phyloP scores from a whole-genome alignment of 2,113 vertebrate species.

The Dromas ardeola region DNA sequence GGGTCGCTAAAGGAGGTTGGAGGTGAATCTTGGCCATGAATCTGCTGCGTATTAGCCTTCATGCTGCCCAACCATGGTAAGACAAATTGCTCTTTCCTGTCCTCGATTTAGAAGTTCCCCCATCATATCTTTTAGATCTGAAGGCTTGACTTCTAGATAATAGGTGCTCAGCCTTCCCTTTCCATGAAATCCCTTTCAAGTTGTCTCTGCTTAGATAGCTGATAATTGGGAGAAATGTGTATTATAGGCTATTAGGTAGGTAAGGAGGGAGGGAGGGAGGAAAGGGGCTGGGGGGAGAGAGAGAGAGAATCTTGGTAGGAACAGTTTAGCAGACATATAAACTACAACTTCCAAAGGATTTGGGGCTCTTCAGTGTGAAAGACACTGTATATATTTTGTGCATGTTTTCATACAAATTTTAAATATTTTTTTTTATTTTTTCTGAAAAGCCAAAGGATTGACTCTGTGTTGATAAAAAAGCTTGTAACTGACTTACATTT shows the following conservation, averaged over 20 bases:
- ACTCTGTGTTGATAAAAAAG: neutral
- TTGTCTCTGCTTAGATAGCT: neutral
- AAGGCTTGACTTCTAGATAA: neutral
- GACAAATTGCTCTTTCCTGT: neutral
- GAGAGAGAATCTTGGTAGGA: neutral
- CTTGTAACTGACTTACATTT: neutral
- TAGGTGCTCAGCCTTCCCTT: neutral
- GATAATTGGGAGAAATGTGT: neutral
- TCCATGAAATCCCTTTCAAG: neutral
- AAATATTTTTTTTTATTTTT: neutral
- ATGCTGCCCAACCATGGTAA: accelerated
- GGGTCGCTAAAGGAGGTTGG: neutral
- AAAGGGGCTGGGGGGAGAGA: neutral
- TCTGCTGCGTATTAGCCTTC: neutral
- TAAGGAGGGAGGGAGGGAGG: neutral
- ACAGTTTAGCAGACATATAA: neutral
- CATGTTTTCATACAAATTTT: neutral
- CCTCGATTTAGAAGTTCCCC: neutral
- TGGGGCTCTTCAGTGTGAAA: neutral
- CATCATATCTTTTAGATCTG: neutral
- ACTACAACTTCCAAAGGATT: neutral
- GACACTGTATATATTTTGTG: neutral
- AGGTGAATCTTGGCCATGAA: neutral
- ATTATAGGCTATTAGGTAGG: neutral
- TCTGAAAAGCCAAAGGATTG: neutral